A percentile compares a stretch with the other conserved stretches of the same genome.
These are phyloP conservation scores for Myxocyprinus asiaticus DNA, from an alignment of 2,113 vertebrate genomes.

Conservation along the genomic window DNA sequence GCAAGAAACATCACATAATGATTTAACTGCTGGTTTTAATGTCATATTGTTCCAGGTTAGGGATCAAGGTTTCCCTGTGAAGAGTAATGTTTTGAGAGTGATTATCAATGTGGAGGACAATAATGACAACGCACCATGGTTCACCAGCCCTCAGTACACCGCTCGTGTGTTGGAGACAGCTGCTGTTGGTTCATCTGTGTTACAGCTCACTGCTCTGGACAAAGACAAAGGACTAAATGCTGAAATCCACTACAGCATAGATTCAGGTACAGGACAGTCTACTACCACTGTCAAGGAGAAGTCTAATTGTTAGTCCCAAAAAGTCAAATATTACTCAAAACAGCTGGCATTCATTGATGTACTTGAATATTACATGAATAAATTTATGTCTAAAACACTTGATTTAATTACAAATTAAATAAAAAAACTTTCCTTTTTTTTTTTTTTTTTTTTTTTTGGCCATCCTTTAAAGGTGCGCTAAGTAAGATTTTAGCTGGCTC, in stretches of 20 bases:
- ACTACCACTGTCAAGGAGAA: background rate
- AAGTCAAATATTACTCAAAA: no score
- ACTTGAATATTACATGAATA: no score
- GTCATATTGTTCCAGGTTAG: constrained; percentile 73
- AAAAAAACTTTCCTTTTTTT: no score
- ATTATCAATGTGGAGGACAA: constrained; percentile 77
- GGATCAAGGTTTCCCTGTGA: constrained; percentile 83
- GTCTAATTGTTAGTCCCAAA: no score
- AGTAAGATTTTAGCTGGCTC: no score
- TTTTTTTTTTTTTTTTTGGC: no score
- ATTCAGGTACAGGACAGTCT: constrained; percentile 76
- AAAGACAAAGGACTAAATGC: constrained; percentile 83
- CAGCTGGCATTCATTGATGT: no score
- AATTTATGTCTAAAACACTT: no score
- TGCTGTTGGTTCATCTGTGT: constrained; percentile 77
- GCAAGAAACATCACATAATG: no score
- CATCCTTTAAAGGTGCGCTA: no score
- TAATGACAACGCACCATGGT: constrained; percentile 82
- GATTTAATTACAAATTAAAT: no score
- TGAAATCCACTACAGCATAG: constrained; percentile 80
- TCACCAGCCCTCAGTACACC: constrained; percentile 78
- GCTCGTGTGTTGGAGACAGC: constrained; percentile 81
- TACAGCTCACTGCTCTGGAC: constrained; percentile 82
- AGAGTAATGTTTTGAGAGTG: constrained; percentile 79
- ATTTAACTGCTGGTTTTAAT: constrained; percentile 1